These are phyloP conservation scores for Matsumurasca onukii DNA, from an alignment of 1,140 invertebrate genomes.

Conservation along the genomic window DNA sequence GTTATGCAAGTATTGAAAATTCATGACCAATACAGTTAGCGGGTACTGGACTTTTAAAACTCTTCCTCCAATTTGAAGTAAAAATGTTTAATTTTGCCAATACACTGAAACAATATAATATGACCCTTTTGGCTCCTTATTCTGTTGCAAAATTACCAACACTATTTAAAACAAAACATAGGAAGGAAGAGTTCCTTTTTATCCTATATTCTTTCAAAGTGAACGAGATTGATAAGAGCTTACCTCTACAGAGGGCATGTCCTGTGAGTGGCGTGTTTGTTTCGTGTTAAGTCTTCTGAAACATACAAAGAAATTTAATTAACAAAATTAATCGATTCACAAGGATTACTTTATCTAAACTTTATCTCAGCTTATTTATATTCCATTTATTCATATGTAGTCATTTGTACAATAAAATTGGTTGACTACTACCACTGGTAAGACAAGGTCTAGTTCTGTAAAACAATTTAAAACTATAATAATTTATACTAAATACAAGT, in stretches of 20 bases:
- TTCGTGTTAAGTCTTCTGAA: conserved; percentile 1
- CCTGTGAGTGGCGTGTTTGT: conserved; percentile 8
- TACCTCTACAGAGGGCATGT: conserved; percentile 11
- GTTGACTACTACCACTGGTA: too few relatives aligned
- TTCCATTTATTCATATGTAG: too few relatives aligned
- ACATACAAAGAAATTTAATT: not conserved
- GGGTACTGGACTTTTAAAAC: not conserved
- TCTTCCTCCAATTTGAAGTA: not conserved
- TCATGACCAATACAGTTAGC: too few relatives aligned
- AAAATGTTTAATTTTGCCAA: not conserved
- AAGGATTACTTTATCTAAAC: not conserved
- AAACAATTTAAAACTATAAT: too few relatives aligned
- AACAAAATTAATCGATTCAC: not conserved
- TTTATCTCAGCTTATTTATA: not conserved
- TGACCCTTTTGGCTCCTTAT: not conserved
- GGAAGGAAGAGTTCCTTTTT: not conserved
- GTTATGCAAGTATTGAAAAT: too few relatives aligned
- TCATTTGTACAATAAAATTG: too few relatives aligned
- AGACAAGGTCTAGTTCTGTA: too few relatives aligned
- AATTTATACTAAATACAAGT: too few relatives aligned
- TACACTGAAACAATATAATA: not conserved
- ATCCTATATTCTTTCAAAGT: not conserved
- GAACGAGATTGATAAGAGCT: not conserved
- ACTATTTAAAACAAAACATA: too few relatives aligned
- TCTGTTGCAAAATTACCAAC: not conserved